Conservation (phyloP, 2,113 vertebrate genomes). For the Aspiorhynchus laticeps region DNA sequence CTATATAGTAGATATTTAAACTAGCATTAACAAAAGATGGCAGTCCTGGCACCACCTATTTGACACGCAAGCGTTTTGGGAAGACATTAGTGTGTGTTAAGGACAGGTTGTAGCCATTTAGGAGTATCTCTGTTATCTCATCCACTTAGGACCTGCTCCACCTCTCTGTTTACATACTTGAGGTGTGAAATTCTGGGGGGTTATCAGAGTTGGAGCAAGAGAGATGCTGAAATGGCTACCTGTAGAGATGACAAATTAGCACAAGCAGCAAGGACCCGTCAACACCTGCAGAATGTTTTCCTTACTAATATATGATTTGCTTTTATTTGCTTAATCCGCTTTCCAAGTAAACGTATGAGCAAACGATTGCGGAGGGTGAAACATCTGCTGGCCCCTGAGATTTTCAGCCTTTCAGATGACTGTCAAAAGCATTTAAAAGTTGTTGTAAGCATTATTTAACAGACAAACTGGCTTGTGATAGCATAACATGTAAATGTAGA, state of each 20-base stretch:
- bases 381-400: slow-evolving; percentile 13
- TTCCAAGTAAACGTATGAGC: slow-evolving; percentile 1
- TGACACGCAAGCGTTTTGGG: neutral
- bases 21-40: neutral
- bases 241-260: slow-evolving; percentile 56
- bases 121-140: slow-evolving; percentile 32
- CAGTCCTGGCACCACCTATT: neutral
- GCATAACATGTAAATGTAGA: neutral
- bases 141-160: slow-evolving; percentile 58
- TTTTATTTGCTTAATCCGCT: slow-evolving; percentile 36
- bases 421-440: slow-evolving; percentile 5
- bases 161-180: slow-evolving; percentile 69
- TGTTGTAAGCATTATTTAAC: neutral
- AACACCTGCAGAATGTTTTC: slow-evolving; percentile 41
- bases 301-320: slow-evolving; percentile 35
- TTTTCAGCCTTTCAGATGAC: neutral
- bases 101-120: neutral
- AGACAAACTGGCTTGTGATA: neutral
- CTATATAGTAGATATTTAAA: neutral
- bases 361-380: neutral
- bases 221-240: slow-evolving; percentile 53
- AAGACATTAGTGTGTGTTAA: slow-evolving; percentile 14
- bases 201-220: slow-evolving; percentile 64
- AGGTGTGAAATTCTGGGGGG: slow-evolving; percentile 71
- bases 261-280: slow-evolving; percentile 28